phyloP scores from a whole-genome alignment of 2,888 invertebrate genomes.

The Netelia inedita region DNA sequence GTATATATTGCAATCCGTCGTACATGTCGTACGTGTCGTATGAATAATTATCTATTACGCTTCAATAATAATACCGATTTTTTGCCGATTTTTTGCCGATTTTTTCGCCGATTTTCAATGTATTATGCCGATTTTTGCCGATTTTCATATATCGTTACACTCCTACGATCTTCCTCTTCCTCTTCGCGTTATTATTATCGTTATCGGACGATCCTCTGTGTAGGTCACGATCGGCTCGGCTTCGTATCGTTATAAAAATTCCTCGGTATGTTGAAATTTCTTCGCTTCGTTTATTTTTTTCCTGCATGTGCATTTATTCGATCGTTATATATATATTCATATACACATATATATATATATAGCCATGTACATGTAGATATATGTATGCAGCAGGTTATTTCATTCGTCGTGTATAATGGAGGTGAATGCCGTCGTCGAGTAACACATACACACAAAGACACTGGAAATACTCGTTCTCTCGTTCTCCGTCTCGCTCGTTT shows the following conservation, averaged over 20 bases:
- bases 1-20: slow-evolving; percentile 2
- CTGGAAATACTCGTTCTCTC: slow-evolving; percentile 14
- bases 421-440: slow-evolving; percentile 50
- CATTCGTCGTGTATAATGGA: slow-evolving; percentile 36
- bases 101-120: not conserved
- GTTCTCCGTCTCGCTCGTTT: slow-evolving; percentile 19
- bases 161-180: not conserved
- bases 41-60: not conserved
- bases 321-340: not conserved
- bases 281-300: not conserved
- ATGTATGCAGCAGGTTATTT: slow-evolving; percentile 42
- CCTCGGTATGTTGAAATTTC: not conserved
- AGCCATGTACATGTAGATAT: not conserved
- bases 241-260: not conserved
- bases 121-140: not conserved
- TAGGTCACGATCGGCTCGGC: slow-evolving; percentile 48
- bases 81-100: not conserved
- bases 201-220: slow-evolving; percentile 15
- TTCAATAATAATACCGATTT: not conserved
- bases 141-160: not conserved
- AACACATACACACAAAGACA: slow-evolving; percentile 35
- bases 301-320: slow-evolving; percentile 30
- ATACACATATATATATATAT: slow-evolving; percentile 1
- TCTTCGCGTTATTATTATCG: slow-evolving; percentile 8
- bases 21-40: not conserved